These are phyloP conservation scores for Calameuta idolon DNA, from an alignment of 2,888 invertebrate species.

Conservation along the genomic window DNA sequence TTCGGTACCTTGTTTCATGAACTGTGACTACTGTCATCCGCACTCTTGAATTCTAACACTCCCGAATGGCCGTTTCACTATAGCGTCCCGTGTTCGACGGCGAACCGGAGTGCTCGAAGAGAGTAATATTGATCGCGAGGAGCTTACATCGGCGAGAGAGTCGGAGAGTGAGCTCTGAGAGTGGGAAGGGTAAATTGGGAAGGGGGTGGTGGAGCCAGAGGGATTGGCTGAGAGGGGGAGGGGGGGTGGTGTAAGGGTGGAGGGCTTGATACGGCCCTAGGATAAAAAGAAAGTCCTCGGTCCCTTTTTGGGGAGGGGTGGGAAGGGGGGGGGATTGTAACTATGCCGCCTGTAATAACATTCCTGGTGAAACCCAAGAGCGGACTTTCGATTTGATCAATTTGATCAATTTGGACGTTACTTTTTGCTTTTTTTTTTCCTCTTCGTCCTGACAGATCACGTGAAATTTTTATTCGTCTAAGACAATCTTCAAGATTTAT, in stretches of 20 bases:
- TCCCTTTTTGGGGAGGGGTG: background rate
- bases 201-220: conserved; percentile 18
- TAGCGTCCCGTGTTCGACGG: background rate
- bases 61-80: background rate
- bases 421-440: too few relatives aligned
- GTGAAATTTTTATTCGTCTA: too few relatives aligned
- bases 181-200: conserved; percentile 16
- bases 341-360: background rate
- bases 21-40: background rate
- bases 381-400: background rate
- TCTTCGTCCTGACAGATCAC: too few relatives aligned
- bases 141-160: conserved; percentile 59
- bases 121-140: conserved; percentile 66
- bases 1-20: background rate
- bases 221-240: conserved; percentile 14
- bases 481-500: too few relatives aligned
- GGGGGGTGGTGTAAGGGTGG: conserved; percentile 19
- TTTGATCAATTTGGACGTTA: background rate
- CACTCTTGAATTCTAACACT: background rate
- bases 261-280: conserved; percentile 26
- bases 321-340: background rate
- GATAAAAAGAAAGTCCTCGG: background rate
- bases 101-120: conserved; percentile 50
- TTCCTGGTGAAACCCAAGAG: background rate
- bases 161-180: conserved; percentile 18